Percentiles rank a stretch among this genome's conserved stretches.
These are phyloP conservation scores for Trichosurus vulpecula DNA, from an alignment of 2,797 vertebrate species.

Conservation along the genomic window DNA sequence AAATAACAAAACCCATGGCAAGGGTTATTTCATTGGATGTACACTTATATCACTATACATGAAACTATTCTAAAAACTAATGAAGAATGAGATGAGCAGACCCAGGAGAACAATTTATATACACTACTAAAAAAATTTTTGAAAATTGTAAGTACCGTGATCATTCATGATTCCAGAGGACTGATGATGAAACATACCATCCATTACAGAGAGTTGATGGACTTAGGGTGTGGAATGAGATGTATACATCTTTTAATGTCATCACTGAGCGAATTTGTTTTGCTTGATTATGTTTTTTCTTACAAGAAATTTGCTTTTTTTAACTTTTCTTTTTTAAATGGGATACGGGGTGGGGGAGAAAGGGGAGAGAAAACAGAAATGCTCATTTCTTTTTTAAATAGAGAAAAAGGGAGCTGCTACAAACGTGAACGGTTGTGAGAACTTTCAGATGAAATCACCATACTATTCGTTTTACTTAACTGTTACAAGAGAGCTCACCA, in stretches of 20 bases:
- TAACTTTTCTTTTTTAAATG: not conserved
- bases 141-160: not conserved
- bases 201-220: not conserved
- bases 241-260: not conserved
- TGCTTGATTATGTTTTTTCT: not conserved
- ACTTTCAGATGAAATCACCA: not conserved
- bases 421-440: not conserved
- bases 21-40: not conserved
- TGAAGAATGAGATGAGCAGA: not conserved
- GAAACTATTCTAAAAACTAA: not conserved
- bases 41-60: not conserved
- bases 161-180: not conserved
- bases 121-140: not conserved
- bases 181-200: not conserved
- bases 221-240: not conserved
- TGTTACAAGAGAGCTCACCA: not conserved
- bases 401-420: not conserved
- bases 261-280: not conserved
- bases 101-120: not conserved
- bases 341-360: not conserved
- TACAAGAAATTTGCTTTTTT: not conserved
- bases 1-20: slow-evolving; percentile 4
- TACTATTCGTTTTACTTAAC: not conserved
- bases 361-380: not conserved
- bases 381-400: not conserved